Percentiles rank a stretch among this genome's conserved stretches.
phyloP scores from a whole-genome alignment of 2,797 vertebrate genomes.

The Rachycentron canadum region DNA sequence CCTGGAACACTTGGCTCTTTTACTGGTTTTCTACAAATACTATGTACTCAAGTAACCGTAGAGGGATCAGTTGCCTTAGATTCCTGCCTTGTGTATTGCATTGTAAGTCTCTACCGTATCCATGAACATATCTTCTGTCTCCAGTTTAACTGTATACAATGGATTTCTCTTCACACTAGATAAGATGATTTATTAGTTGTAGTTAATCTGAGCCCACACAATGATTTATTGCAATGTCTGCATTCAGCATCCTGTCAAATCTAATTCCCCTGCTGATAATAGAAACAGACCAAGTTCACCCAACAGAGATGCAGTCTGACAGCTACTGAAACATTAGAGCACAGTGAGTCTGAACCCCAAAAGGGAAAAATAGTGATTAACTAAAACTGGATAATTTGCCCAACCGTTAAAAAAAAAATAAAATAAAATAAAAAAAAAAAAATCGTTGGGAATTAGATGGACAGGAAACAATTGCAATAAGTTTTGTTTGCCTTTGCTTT shows the following conservation, averaged over 20 bases:
- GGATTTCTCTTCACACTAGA: not conserved
- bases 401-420: not conserved
- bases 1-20: not conserved
- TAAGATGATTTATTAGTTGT: slow-evolving; percentile 52
- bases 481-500: not conserved
- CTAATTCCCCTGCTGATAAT: slow-evolving; percentile 21
- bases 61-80: not conserved
- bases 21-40: not conserved
- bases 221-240: slow-evolving; percentile 41
- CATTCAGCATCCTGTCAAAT: slow-evolving; percentile 49
- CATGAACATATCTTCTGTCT: not conserved
- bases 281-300: slow-evolving; percentile 32
- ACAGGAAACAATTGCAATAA: not conserved
- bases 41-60: not conserved
- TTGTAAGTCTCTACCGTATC: not conserved
- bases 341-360: not conserved
- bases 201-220: slow-evolving; percentile 16
- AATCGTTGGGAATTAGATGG: slow-evolving; percentile 1
- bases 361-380: slow-evolving; percentile 35
- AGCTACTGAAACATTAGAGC: slow-evolving; percentile 34
- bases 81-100: not conserved
- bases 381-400: not conserved
- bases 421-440: not conserved
- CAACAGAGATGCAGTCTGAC: slow-evolving; percentile 26
- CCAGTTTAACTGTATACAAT: not conserved